A percentile compares a stretch with the other conserved stretches of the same genome.
Evolutionary conservation across 2,113 vertebrate genomes (phyloP).

Genomic region (Scomber colias): DNA sequence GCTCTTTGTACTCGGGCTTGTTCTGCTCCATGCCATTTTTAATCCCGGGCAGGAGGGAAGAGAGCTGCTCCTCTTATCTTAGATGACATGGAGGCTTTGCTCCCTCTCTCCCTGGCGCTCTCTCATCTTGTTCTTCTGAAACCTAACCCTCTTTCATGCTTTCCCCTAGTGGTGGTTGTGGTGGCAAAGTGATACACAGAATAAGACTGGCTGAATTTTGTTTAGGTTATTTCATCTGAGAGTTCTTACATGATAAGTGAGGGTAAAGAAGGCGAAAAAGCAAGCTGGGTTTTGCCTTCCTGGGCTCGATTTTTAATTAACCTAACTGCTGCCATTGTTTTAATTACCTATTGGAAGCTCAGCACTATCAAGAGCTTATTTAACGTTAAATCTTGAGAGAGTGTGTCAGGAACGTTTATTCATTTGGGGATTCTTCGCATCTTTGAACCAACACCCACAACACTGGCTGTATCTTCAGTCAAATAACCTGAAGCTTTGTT

Average conservation of each 20-base stretch:
- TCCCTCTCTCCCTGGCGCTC: constrained; percentile 44
- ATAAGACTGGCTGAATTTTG: constrained; percentile 47
- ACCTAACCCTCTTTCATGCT: constrained; percentile 69
- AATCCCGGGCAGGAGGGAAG: constrained; percentile 70
- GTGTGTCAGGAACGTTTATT: constrained; percentile 8
- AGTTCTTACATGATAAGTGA: constrained; percentile 25
- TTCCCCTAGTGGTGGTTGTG: constrained; percentile 59
- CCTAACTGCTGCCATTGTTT: constrained; percentile 32
- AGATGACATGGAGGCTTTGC: constrained; percentile 76
- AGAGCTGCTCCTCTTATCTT: constrained; percentile 72
- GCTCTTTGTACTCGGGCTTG: constrained; percentile 77
- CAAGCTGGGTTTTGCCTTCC: not conserved
- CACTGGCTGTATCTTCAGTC: not conserved
- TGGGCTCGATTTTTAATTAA: constrained; percentile 5
- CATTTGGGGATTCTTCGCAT: not conserved
- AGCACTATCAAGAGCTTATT: constrained; percentile 16
- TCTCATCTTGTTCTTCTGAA: constrained; percentile 65
- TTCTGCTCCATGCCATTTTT: constrained; percentile 72
- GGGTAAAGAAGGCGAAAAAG: constrained; percentile 9
- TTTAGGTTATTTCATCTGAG: constrained; percentile 61
- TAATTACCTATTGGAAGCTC: constrained; percentile 26
- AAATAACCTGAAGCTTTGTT: not conserved
- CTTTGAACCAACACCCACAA: not conserved
- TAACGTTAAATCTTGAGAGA: constrained; percentile 12
- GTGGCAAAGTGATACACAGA: constrained; percentile 40